Evolutionary conservation across 2,113 vertebrate species (phyloP).

Genomic region (Vicugna pacos): DNA sequence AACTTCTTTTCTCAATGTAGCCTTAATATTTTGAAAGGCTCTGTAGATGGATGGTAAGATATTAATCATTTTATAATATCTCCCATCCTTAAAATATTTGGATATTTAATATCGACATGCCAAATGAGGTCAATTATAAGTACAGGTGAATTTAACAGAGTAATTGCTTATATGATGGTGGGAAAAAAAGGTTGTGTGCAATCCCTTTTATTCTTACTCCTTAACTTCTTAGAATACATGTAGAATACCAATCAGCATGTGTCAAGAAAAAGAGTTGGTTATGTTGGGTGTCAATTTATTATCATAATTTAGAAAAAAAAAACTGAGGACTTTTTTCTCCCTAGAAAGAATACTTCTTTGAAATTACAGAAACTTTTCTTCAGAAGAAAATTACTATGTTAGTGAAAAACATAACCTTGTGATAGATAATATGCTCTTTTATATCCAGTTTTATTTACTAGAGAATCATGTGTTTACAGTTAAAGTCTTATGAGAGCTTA

Average conservation of each 20-base stretch:
- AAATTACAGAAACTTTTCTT: constrained; percentile 52
- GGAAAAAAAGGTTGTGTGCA: constrained; percentile 52
- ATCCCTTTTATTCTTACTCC: constrained; percentile 67
- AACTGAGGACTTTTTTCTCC: neutral
- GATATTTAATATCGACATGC: constrained; percentile 79
- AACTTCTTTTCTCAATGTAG: constrained; percentile 78
- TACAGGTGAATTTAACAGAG: constrained; percentile 52
- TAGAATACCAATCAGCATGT: neutral
- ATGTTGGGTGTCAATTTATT: neutral
- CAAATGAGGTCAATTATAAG: constrained; percentile 72
- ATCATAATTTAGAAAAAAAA: neutral
- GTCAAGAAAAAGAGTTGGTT: neutral
- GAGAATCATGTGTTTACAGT: constrained; percentile 39
- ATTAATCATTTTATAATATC: constrained; percentile 79
- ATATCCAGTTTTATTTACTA: constrained; percentile 40
- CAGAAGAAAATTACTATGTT: constrained; percentile 52
- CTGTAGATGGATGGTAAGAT: constrained; percentile 79
- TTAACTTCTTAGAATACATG: constrained; percentile 64
- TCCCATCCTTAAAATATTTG: constrained; percentile 78
- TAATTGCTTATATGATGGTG: constrained; percentile 61
- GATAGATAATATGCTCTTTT: constrained; percentile 37
- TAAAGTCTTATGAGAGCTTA: constrained; percentile 43
- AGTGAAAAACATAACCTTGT: constrained; percentile 41
- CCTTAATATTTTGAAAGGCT: constrained; percentile 80
- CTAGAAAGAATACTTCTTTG: neutral